A percentile compares a stretch with the other conserved stretches of the same genome.
Evolutionary conservation across 2,797 vertebrate species (phyloP).

Genomic region (Paratrypauchen microcephalus): DNA sequence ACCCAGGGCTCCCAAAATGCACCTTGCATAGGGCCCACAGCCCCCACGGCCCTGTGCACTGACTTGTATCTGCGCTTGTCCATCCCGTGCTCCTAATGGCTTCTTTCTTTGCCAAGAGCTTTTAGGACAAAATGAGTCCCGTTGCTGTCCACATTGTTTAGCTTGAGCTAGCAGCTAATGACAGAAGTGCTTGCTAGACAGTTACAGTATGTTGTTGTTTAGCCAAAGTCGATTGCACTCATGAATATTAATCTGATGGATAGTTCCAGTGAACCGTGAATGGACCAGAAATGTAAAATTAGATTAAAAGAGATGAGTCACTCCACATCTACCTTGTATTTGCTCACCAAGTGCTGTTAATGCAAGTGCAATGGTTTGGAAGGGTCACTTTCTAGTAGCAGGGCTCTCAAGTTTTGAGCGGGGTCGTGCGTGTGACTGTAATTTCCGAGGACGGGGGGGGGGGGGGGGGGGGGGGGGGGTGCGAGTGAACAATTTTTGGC

Average conservation of each 20-base stretch:
- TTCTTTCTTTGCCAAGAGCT: constrained; percentile 12
- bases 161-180: constrained; percentile 7
- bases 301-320: constrained; percentile 4
- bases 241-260: constrained; percentile 10
- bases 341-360: background rate
- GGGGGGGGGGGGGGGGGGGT: no score
- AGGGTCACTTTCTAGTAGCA: background rate
- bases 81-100: constrained; percentile 1
- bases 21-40: background rate
- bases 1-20: background rate
- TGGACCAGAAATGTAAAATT: constrained; percentile 4
- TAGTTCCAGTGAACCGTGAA: background rate
- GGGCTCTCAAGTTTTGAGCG: no score
- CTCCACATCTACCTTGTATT: background rate
- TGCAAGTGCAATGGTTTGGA: background rate
- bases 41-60: background rate
- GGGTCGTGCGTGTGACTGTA: no score
- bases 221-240: constrained; percentile 10
- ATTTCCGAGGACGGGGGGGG: no score
- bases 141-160: constrained; percentile 14
- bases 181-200: constrained; percentile 6
- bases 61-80: constrained; percentile 6
- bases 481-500: no score
- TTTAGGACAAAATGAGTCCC: constrained; percentile 5
- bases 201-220: constrained; percentile 17